Conservation (phyloP, 2,797 vertebrate genomes). For the Poliocrania exsul region DNA sequence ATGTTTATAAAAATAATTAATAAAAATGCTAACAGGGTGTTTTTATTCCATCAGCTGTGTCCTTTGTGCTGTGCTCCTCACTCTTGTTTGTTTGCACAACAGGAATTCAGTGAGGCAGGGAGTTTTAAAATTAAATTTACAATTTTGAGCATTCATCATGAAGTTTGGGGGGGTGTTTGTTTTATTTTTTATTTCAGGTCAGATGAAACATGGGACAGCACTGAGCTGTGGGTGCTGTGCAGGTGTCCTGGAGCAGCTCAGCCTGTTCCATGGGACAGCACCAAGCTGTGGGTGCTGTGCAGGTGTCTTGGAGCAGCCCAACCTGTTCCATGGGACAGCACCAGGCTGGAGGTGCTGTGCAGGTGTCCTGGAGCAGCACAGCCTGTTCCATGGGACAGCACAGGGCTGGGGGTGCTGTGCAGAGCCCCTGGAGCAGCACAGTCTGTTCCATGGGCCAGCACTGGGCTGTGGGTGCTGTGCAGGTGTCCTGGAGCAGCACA, state of each 20-base stretch:
- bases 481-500: too few species aligned
- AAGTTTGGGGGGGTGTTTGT: background rate
- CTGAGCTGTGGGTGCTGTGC: too few species aligned
- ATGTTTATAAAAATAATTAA: conserved; percentile 67
- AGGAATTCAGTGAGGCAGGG: background rate
- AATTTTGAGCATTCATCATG: background rate
- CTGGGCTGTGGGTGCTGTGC: too few species aligned
- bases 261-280: background rate
- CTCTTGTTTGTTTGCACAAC: background rate
- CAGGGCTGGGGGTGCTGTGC: too few species aligned
- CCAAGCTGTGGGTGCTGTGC: too few species aligned
- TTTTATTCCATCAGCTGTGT: background rate
- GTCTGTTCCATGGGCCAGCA: too few species aligned
- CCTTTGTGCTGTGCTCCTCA: background rate
- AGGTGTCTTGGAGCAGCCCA: too few species aligned
- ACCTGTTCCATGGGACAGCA: too few species aligned
- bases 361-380: too few species aligned
- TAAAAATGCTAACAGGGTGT: background rate
- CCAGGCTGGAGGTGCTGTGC: too few species aligned
- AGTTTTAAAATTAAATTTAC: background rate
- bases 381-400: too few species aligned
- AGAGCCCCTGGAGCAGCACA: too few species aligned
- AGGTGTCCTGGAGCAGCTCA: background rate
- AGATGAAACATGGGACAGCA: background rate
- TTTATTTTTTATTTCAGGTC: background rate